Evolutionary conservation across 2,113 vertebrate species (phyloP).

Genomic region (Aviceda subcristata): DNA sequence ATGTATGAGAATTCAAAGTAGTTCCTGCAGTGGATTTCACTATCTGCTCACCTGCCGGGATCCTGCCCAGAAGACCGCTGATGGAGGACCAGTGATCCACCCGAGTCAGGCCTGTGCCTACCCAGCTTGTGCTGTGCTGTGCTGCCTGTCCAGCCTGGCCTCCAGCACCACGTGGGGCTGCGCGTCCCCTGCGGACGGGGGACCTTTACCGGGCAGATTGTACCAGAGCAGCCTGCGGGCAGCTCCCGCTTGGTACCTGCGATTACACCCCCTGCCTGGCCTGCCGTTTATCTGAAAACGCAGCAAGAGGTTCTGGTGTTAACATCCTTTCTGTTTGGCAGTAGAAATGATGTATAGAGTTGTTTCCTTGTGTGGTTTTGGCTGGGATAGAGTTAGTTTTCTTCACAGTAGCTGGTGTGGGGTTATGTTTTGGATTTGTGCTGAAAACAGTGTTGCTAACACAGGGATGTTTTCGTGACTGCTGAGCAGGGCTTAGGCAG

Average conservation of each 20-base stretch:
- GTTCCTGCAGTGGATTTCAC: not conserved
- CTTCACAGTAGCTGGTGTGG: not conserved
- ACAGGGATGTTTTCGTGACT: too few relatives aligned
- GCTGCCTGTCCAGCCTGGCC: not conserved
- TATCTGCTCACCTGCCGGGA: not conserved
- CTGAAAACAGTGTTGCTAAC: too few relatives aligned
- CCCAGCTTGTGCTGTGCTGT: not conserved
- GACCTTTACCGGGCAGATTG: not conserved
- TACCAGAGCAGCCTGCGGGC: not conserved
- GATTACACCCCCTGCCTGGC: rapidly evolving
- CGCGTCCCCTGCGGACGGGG: rapidly evolving
- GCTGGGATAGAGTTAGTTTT: not conserved
- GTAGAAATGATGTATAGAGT: not conserved
- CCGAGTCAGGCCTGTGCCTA: not conserved
- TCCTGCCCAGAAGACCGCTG: not conserved
- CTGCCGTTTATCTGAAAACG: not conserved
- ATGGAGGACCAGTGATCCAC: not conserved
- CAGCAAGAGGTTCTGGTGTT: not conserved
- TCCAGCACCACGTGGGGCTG: rapidly evolving
- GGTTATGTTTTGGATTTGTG: not conserved
- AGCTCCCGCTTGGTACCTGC: rapidly evolving
- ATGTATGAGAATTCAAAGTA: not conserved
- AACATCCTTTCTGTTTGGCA: not conserved
- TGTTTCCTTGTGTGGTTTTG: not conserved
- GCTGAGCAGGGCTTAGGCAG: not conserved